Base-by-base conservation (phyloP, 92 coral and sea anemone species). In the Galaxea fascicularis region DNA sequence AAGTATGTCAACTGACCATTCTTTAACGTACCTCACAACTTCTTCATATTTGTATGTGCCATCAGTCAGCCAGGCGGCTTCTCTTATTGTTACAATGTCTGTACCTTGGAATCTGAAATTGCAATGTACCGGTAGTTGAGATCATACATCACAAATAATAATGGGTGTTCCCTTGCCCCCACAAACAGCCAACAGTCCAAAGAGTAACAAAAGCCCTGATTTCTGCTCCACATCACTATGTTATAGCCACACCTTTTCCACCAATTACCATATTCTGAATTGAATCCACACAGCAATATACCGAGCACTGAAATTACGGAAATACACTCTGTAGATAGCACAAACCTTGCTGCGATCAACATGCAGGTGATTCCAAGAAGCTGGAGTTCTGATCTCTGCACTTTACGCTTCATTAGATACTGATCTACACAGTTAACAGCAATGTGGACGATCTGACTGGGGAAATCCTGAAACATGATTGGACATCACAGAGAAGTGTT, bases 61-160 rank as follows among this genome's bases (percentile, higher is more conserved):
- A 29, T 96, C 99, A 41, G 99, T 96, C 35, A 96, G 86, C 99
- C 99, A 96, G 3, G 99, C 93, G 44, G 99, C 98, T 78, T 96
- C 99, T 80, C 99, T 89, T 17, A 96, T 96, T 0, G 99, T 96
- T 51, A 96, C 98, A 84, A 96, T 96, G 74, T 96, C 98, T 79
- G 88, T 91, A 20, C 98, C 99, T 80, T 92, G 98, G 89, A 96
- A 96, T 59, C 98, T 95, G 78, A 14, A n/a, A 65, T 65, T 27
- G n/a, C 1, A 11, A 26, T 26, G n/a, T 35, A 35, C 2, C 6
- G 41, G 41, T 35, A 2, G 6, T 35, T 6, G 6, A 35, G 2
- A 35, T 35, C n/a, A n/a, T n/a, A n/a, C n/a, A n/a, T n/a, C n/a
- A n/a, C n/a, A n/a, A n/a, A n/a, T n/a, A n/a, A n/a, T n/a, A n/a